These are phyloP conservation scores for Clarias fuscus DNA, from an alignment of 2,797 vertebrate genomes.

Conservation along the genomic window DNA sequence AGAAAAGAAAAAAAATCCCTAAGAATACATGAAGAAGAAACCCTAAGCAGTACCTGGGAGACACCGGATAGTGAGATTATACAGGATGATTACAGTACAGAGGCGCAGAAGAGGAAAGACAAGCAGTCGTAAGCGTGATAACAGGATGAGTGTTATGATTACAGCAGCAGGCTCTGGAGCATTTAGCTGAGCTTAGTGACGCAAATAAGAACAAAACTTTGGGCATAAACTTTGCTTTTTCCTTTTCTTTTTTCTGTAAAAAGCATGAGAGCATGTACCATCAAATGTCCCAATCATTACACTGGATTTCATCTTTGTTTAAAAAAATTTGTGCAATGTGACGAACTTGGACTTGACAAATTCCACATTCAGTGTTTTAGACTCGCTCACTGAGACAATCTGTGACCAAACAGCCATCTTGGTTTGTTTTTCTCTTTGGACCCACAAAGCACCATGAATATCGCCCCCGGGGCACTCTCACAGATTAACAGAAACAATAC, in stretches of 20 bases:
- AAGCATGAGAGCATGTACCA: too few relatives aligned
- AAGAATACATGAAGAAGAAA: background rate
- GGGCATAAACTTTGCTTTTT: too few relatives aligned
- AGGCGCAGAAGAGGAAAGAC: background rate
- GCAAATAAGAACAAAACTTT: background rate
- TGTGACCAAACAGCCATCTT: conserved; percentile 29
- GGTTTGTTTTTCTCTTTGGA: background rate
- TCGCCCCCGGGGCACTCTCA: conserved; percentile 61
- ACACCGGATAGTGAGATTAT: background rate
- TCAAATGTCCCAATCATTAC: background rate
- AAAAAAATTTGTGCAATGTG: background rate
- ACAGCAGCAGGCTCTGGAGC: background rate
- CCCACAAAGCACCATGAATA: conserved; percentile 42
- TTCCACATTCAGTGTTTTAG: background rate
- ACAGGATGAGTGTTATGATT: background rate
- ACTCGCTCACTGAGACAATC: background rate
- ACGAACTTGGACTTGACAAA: background rate
- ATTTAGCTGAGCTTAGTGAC: background rate
- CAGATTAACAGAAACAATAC: conserved; percentile 75
- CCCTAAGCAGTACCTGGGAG: background rate
- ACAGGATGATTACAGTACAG: accelerated
- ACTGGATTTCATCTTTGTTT: background rate
- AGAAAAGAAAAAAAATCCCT: background rate
- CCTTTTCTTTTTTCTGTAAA: too few relatives aligned
- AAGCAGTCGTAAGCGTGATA: background rate